Percentiles rank a stretch among this genome's conserved stretches.
Conservation (phyloP, 2,888 invertebrate genomes). For the Euzetes globulus region DNA sequence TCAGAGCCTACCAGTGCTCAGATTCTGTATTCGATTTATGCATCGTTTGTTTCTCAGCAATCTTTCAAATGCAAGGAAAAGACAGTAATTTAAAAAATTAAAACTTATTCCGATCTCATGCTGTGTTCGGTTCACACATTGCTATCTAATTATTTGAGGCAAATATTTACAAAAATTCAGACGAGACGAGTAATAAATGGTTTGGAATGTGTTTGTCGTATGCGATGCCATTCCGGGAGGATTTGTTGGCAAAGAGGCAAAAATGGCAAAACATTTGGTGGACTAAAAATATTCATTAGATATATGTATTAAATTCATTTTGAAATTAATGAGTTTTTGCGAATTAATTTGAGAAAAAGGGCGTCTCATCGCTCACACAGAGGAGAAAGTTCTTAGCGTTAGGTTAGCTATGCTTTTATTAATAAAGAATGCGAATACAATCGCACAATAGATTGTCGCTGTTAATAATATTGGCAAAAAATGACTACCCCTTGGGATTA, state of each 20-base stretch:
- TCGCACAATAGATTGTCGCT: constrained; percentile 24
- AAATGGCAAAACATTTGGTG: not conserved
- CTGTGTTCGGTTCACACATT: not conserved
- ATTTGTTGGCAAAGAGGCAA: constrained; percentile 16
- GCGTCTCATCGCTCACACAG: not conserved
- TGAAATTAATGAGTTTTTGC: constrained; percentile 11
- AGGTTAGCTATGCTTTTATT: not conserved
- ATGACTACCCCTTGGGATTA: constrained; percentile 34
- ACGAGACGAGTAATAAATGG: not conserved
- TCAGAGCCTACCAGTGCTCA: not conserved
- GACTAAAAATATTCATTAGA: not conserved
- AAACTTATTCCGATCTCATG: not conserved
- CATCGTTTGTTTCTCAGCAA: constrained; percentile 11
- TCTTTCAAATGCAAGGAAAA: not conserved
- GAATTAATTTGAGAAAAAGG: constrained; percentile 22
- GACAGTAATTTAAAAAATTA: constrained; percentile 3
- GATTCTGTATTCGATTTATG: not conserved
- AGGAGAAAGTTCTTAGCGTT: constrained; percentile 3
- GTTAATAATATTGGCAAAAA: constrained; percentile 25
- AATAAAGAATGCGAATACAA: constrained; percentile 25
- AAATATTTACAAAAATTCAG: not conserved
- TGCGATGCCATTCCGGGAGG: not conserved
- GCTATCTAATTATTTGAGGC: not conserved
- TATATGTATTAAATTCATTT: not conserved
- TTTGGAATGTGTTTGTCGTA: not conserved